phyloP scores from a whole-genome alignment of 2,888 invertebrate species.

The Drosophila acutilabella region DNA sequence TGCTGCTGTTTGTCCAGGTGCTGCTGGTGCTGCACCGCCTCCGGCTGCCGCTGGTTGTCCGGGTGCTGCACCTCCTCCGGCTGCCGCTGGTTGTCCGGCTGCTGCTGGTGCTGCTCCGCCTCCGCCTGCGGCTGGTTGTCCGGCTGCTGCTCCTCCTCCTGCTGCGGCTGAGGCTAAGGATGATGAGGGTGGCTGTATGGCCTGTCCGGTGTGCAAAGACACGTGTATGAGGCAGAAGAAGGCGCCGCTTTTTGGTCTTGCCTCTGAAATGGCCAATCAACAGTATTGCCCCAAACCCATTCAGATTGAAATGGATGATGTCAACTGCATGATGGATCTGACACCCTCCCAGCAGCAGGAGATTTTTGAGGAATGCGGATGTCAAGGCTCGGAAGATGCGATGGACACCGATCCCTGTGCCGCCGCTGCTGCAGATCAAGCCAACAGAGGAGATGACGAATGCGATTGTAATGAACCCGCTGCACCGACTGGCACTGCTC shows the following conservation, averaged over 20 bases:
- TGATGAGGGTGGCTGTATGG: too few species aligned
- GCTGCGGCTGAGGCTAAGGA: background rate
- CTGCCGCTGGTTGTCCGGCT: background rate
- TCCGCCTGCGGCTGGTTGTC: background rate
- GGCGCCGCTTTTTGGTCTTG: constrained; percentile 5
- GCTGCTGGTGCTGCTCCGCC: background rate
- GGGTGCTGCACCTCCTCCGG: background rate
- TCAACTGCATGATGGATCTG: constrained; percentile 1
- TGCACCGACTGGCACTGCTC: background rate
- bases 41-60: too few species aligned
- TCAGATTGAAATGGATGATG: constrained; percentile 10
- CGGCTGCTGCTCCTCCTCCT: background rate
- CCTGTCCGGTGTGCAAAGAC: constrained; percentile 10
- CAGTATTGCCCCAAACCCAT: constrained; percentile 13
- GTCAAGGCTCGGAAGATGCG: background rate
- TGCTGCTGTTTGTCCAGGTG: background rate
- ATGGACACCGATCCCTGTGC: background rate
- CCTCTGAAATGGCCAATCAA: background rate
- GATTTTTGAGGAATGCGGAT: background rate
- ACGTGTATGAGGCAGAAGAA: background rate
- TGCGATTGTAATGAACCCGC: background rate
- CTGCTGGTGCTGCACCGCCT: too few species aligned
- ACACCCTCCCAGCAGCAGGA: constrained; percentile 11
- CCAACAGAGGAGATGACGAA: background rate
- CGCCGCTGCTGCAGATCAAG: background rate